These are phyloP conservation scores for Pachycephala philippinensis DNA, from an alignment of 2,113 vertebrate genomes.

Conservation along the genomic window DNA sequence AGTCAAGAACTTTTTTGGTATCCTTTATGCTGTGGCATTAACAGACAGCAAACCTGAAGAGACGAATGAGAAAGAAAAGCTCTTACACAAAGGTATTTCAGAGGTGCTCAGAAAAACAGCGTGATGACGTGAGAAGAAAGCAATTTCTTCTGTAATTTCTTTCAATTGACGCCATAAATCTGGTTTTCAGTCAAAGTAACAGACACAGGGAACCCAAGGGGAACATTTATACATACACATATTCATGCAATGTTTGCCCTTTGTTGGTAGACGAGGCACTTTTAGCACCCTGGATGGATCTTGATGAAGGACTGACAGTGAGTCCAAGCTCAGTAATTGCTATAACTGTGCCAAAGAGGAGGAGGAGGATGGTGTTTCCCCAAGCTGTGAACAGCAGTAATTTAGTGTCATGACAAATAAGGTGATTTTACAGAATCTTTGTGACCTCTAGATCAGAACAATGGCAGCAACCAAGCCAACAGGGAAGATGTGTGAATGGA, in stretches of 20 bases:
- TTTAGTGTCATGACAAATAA: not conserved
- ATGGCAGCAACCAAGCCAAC: not conserved
- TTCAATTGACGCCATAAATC: not conserved
- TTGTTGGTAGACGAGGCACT: not conserved
- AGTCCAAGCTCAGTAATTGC: not conserved
- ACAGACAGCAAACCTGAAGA: not conserved
- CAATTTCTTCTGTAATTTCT: not conserved
- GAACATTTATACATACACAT: not conserved
- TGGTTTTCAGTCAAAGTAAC: not conserved
- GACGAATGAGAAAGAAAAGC: not conserved
- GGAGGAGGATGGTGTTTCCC: not conserved
- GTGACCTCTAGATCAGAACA: not conserved
- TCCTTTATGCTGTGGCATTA: not conserved
- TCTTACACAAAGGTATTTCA: not conserved
- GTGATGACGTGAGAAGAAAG: not conserved
- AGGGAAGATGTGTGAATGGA: constrained; percentile 2
- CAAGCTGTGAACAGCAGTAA: not conserved
- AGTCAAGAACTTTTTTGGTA: not conserved
- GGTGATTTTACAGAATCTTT: not conserved
- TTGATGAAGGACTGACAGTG: not conserved
- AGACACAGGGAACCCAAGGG: not conserved
- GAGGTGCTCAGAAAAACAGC: not conserved
- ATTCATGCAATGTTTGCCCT: not conserved
- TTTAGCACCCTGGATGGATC: not conserved
- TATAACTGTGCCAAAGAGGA: not conserved